A percentile compares a stretch with the other conserved stretches of the same genome.
phyloP scores from a whole-genome alignment of 2,888 invertebrate genomes.

The Noctuana brunneofusca region DNA sequence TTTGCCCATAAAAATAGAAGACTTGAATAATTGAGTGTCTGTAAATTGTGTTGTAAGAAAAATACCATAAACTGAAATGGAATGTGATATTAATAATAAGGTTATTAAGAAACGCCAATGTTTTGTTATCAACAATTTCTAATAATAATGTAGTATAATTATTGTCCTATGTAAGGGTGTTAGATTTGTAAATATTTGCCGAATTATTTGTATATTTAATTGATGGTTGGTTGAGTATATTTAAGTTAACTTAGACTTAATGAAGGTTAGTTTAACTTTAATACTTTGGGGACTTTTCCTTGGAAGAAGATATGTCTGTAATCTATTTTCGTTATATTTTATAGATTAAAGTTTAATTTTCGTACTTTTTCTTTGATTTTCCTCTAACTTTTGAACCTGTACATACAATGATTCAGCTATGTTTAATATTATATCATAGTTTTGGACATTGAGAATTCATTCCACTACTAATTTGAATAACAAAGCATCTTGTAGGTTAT shows the following conservation, averaged over 20 bases:
- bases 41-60: not conserved
- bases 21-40: not conserved
- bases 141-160: conserved; percentile 4
- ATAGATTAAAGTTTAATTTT: conserved; percentile 22
- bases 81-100: not conserved
- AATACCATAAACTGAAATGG: not conserved
- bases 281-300: not conserved
- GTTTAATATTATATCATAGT: not conserved
- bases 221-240: conserved; percentile 10
- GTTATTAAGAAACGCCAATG: conserved; percentile 1
- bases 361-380: conserved; percentile 18
- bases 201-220: conserved; percentile 24
- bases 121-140: conserved; percentile 18
- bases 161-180: conserved; percentile 4
- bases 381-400: not conserved
- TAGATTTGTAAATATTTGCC: conserved; percentile 26
- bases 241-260: not conserved
- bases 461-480: not conserved
- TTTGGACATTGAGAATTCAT: not conserved
- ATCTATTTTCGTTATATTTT: conserved; percentile 11
- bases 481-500: not conserved
- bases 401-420: not conserved
- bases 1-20: not conserved
- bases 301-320: conserved; percentile 13
- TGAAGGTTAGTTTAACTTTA: not conserved